Evolutionary conservation across 2,797 vertebrate genomes (phyloP).

Genomic region (Acanthiza pusilla): DNA sequence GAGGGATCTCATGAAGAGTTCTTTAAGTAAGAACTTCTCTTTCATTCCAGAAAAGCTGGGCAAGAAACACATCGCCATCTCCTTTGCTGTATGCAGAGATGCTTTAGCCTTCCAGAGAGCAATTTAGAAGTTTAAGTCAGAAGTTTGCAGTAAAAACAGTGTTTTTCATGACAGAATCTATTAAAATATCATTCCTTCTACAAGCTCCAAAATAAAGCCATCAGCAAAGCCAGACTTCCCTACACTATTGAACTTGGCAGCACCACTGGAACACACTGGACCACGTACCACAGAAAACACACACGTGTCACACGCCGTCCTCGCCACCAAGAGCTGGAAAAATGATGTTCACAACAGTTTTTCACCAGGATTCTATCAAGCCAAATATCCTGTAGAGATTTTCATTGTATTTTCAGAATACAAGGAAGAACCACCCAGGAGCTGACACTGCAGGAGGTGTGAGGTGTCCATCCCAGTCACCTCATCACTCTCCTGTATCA

Average conservation of each 20-base stretch:
- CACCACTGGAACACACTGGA: neutral
- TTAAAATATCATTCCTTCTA: neutral
- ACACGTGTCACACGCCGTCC: neutral
- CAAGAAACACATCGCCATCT: neutral
- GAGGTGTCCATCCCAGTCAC: neutral
- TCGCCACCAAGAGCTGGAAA: neutral
- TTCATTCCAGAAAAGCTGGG: neutral
- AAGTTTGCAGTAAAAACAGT: neutral
- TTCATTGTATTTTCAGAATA: neutral
- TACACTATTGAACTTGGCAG: neutral
- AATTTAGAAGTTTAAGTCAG: neutral
- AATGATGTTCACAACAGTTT: neutral
- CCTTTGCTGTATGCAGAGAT: neutral
- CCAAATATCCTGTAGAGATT: neutral
- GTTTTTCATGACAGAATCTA: neutral
- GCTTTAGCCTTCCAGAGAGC: neutral
- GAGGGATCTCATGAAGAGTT: neutral
- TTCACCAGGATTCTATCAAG: neutral
- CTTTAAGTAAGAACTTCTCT: neutral
- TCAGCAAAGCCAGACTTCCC: neutral
- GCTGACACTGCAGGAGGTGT: neutral
- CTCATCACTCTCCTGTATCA: neutral
- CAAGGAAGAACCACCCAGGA: neutral
- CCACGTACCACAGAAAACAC: neutral
- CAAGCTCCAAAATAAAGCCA: neutral